A percentile compares a stretch with the other conserved stretches of the same genome.
Conservation (phyloP, 1,140 invertebrate genomes). For the Zaprionus inermis region DNA sequence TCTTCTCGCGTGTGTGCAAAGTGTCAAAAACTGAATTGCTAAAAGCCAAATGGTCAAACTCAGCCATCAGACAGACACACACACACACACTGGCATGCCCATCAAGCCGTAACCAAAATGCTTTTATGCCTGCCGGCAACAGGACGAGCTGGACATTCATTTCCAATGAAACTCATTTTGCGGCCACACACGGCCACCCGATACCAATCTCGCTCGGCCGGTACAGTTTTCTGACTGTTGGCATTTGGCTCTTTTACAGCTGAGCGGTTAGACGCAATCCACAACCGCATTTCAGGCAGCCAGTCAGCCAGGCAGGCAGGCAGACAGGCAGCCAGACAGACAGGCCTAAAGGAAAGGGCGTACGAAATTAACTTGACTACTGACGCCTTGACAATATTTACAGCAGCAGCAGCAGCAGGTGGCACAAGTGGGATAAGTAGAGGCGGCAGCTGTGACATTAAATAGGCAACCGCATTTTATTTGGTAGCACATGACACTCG, state of each 20-base stretch:
- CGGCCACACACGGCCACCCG: conserved; percentile 63
- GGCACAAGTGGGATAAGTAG: conserved; percentile 22
- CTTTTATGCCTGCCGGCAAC: conserved; percentile 46
- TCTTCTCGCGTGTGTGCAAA: conserved; percentile 25
- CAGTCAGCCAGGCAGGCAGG: background rate
- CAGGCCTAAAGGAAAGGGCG: conserved; percentile 25
- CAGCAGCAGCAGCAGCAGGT: conserved; percentile 10
- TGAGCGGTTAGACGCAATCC: conserved; percentile 67
- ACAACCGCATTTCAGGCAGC: conserved; percentile 57
- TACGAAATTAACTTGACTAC: conserved; percentile 78
- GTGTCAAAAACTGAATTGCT: conserved; percentile 44
- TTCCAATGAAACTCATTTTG: conserved; percentile 80
- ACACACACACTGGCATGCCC: conserved; percentile 18
- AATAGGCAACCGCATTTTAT: conserved; percentile 30
- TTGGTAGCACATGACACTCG: background rate
- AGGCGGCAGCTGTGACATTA: conserved; percentile 20
- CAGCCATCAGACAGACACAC: conserved; percentile 27
- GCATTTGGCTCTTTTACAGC: conserved; percentile 77
- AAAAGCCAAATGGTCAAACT: conserved; percentile 48
- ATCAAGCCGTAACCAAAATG: conserved; percentile 70
- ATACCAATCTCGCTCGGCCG: conserved; percentile 9
- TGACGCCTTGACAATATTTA: conserved; percentile 81
- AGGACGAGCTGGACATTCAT: conserved; percentile 54
- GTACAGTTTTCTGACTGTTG: conserved; percentile 38
- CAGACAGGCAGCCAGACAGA: conserved; percentile 4